Conservation (phyloP, 1,140 invertebrate genomes). For the Polypedilum pembai region DNA sequence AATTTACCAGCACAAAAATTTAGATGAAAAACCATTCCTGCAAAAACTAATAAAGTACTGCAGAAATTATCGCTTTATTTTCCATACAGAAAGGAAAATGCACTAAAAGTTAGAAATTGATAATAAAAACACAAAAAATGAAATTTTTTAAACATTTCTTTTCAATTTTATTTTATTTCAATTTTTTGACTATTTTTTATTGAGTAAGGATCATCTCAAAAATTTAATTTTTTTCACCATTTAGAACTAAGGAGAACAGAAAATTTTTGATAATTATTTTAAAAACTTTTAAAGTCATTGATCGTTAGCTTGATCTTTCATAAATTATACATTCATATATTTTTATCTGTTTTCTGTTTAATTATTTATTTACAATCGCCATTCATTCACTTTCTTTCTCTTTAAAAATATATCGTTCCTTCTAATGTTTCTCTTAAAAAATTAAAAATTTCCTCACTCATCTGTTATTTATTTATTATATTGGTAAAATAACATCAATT, state of each 20-base stretch:
- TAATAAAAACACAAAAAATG: too few species aligned
- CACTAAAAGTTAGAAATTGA: too few species aligned
- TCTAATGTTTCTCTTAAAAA: not conserved
- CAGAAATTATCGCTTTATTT: too few species aligned
- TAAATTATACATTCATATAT: not conserved
- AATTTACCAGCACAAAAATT: too few species aligned
- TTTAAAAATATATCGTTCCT: not conserved
- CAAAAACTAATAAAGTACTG: too few species aligned
- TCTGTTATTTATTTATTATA: not conserved
- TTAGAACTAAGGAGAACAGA: not conserved
- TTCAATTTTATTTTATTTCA: conserved; percentile 5
- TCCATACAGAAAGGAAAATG: too few species aligned
- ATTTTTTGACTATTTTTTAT: conserved; percentile 3
- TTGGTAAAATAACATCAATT: conserved; percentile 9
- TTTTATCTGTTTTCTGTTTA: not conserved
- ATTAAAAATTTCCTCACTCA: not conserved
- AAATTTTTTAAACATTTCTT: not conserved
- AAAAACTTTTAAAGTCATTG: conserved; percentile 9
- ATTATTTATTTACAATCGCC: not conserved
- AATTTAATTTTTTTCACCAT: not conserved
- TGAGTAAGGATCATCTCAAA: conserved; percentile 4
- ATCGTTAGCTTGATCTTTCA: not conserved
- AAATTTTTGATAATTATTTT: not conserved
- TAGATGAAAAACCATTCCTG: too few species aligned
- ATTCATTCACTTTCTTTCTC: not conserved